Base-by-base conservation (phyloP, 2,888 invertebrate genomes). In the Poecilus cupreus region DNA sequence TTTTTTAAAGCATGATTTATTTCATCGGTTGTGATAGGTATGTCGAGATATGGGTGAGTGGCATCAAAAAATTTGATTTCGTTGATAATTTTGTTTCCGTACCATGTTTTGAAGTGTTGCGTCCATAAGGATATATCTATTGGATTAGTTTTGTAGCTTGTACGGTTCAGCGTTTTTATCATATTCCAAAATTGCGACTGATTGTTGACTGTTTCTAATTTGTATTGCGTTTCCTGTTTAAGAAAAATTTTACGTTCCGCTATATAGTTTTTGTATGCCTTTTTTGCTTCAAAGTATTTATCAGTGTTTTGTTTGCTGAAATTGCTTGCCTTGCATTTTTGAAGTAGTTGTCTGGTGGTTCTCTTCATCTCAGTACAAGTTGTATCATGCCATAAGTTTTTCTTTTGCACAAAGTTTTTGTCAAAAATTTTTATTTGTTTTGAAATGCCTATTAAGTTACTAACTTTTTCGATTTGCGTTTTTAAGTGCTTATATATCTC, bases 1-100 rank as follows among this genome's bases (percentile, higher is more conserved):
- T 5, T 16, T 16, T 79, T 80, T 5, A 82, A n/a, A 4, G 43
- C 22, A 4, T 43, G 72, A 24, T n/a, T 39, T 16, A 72, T 10
- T 22, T 72, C 72, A 3, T 72, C 39, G 32, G 26, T 24, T 18
- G 72, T 32, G 1, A 72, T 72, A 39, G 1, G 11, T 4, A 8
- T 18, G 26, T 72, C 72, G 10, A 32, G 43, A 8, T 18, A 16
- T 39, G 72, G 72, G 3, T 72, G n/a, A 2, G n/a, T 8, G 8
- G n/a, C 39, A n/a, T n/a, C 3, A 39, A 39, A 11, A 39, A 39
- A 39, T 11, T 39, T 3, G 39, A 8, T 39, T 39, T 39, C 39
- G 39, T 39, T 39, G 39, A 39, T 10, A 11, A 39, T 11, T 39
- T 39, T 39, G n/a, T n/a, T 39, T 11, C 39, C 39, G n/a, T 39